These are phyloP conservation scores for Tenthredo amoena DNA, from an alignment of 2,888 invertebrate genomes.

Conservation along the genomic window DNA sequence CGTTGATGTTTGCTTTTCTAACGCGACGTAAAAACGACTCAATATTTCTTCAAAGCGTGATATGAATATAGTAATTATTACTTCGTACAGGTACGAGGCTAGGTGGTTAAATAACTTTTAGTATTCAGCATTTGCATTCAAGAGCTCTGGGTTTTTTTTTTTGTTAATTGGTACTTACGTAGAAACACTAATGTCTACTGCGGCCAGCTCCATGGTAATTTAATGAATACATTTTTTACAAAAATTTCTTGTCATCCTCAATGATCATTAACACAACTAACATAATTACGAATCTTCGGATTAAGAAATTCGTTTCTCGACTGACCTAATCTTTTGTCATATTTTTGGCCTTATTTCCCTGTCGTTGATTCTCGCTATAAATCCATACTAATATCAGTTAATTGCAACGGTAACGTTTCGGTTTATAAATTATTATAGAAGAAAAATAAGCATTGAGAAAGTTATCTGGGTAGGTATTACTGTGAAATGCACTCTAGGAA, in stretches of 20 bases:
- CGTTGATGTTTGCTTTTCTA: neutral
- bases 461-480: neutral
- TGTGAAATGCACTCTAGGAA: neutral
- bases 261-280: neutral
- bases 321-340: neutral
- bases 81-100: neutral
- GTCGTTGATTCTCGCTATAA: neutral
- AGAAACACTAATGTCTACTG: neutral
- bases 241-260: neutral
- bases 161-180: constrained; percentile 2
- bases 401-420: neutral
- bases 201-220: neutral
- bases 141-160: neutral
- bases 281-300: neutral
- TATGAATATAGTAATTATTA: constrained; percentile 4
- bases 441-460: neutral
- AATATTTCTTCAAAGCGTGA: constrained; percentile 2
- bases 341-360: neutral
- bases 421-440: neutral
- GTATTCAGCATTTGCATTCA: neutral
- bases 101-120: neutral
- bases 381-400: neutral
- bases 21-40: neutral
- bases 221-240: neutral
- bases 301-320: neutral